Base-by-base conservation (phyloP, 2,113 vertebrate species). In the Callocephalon fimbriatum region DNA sequence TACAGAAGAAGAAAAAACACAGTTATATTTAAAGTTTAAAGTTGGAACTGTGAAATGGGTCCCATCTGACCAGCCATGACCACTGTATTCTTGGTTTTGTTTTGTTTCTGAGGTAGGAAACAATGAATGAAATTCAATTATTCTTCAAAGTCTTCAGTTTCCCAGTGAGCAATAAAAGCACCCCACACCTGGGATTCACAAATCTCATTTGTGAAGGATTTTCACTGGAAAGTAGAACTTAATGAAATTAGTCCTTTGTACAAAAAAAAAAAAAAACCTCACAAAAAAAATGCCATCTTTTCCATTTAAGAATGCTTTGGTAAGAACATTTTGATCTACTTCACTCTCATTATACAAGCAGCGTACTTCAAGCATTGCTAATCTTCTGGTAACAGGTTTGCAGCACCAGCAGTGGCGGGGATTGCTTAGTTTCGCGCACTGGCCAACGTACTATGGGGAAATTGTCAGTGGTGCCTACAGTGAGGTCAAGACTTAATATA, bases 141-240 rank as follows among this genome's bases (percentile, higher is more conserved):
- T 45, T 68, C 51, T n/a, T 45, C 66, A 63, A 54, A 62, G 10
- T 20, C 22, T 82, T 9, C 26, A 0, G 3, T 26, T 78, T 40
- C 31, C 56, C 65, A n/a, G 56, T 0, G 0, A 66, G 31, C 45
- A 53, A 2, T 2, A 31, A 38, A 10, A 2, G 7, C 4, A 10
- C 17, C 31, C 3, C 17, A 21, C 17, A 2, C 19, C 6, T 37
- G 42, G 47, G 45, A 59, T 54, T 29, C 42, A 29, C 51, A 63
- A 37, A 26, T 6, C 45, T 38, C 32, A 5, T 17, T 51, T 20
- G 29, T 10, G 10, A 29, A n/a, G 56, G 38, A 8, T 53, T 44
- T 19, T 2, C 54, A 35, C 5, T 13, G 15, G 25, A 38, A 75
- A 56, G 8, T 9, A 94, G 35, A 73, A 32, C 29, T 56, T 19